phyloP scores from a whole-genome alignment of 2,888 invertebrate genomes.

The Tenthredo notha region DNA sequence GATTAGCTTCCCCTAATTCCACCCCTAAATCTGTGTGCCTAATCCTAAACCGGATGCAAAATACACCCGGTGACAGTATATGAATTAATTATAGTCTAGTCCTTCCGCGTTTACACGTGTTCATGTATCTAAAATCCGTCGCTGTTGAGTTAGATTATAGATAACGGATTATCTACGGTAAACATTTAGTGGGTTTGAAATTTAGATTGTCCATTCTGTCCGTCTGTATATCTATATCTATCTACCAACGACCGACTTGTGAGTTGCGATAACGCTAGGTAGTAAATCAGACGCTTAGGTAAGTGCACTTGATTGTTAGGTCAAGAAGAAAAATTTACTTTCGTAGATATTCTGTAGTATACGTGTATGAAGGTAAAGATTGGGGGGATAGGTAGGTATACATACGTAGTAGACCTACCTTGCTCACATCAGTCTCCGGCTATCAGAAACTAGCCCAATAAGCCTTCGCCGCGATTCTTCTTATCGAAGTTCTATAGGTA shows the following conservation, averaged over 20 bases:
- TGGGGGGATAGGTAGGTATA: background rate
- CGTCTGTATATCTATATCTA: background rate
- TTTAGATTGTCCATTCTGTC: background rate
- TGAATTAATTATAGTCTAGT: constrained; percentile 36
- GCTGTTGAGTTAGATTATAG: background rate
- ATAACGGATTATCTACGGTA: constrained; percentile 13
- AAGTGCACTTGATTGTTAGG: background rate
- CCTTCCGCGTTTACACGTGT: constrained; percentile 28
- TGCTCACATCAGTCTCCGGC: background rate
- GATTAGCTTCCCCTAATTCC: background rate
- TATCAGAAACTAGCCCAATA: constrained; percentile 25
- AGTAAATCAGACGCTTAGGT: background rate
- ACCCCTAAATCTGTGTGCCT: background rate
- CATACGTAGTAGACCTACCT: background rate
- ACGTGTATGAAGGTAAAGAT: background rate
- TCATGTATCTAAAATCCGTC: constrained; percentile 20
- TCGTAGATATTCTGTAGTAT: background rate
- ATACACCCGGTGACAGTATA: constrained; percentile 32
- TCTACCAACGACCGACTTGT: no score
- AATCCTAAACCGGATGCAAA: background rate
- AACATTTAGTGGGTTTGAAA: background rate
- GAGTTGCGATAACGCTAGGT: background rate
- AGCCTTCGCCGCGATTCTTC: constrained; percentile 26
- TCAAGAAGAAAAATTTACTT: background rate
- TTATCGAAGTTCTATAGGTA: constrained; percentile 31